Conservation (phyloP, 1,140 invertebrate species). For the Procambarus virginalis region DNA sequence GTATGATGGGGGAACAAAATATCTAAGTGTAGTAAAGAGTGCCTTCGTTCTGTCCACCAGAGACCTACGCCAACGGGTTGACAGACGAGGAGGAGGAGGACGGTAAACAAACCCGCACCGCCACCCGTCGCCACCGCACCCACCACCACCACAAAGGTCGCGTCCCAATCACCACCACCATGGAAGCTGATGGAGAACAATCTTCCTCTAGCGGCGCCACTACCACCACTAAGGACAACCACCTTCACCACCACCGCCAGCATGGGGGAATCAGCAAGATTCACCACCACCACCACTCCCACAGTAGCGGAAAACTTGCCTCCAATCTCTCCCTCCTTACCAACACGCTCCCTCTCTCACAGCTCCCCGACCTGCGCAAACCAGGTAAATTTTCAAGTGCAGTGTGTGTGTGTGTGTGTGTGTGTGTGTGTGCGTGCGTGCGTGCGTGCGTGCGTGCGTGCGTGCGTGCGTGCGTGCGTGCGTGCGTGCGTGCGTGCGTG, state of each 20-base stretch:
- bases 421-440: constrained; percentile 3
- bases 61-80: constrained; percentile 31
- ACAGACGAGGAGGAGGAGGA: background rate
- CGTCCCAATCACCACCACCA: background rate
- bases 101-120: background rate
- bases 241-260: background rate
- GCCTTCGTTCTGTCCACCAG: background rate
- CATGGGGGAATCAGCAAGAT: background rate
- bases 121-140: background rate
- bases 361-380: constrained; percentile 54
- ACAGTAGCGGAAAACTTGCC: background rate
- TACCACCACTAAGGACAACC: background rate
- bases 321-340: constrained; percentile 1
- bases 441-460: constrained; percentile 9
- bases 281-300: background rate
- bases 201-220: constrained; percentile 14
- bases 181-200: constrained; percentile 20
- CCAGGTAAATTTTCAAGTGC: constrained; percentile 18
- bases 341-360: constrained; percentile 44
- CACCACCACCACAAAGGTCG: background rate
- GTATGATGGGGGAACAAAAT: too few relatives aligned
- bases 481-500: too few relatives aligned
- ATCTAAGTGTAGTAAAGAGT: too few relatives aligned
- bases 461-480: too few relatives aligned
- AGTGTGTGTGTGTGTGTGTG: constrained; percentile 28